These are phyloP conservation scores for Squalus acanthias DNA, from an alignment of 2,797 vertebrate genomes.

Conservation along the genomic window DNA sequence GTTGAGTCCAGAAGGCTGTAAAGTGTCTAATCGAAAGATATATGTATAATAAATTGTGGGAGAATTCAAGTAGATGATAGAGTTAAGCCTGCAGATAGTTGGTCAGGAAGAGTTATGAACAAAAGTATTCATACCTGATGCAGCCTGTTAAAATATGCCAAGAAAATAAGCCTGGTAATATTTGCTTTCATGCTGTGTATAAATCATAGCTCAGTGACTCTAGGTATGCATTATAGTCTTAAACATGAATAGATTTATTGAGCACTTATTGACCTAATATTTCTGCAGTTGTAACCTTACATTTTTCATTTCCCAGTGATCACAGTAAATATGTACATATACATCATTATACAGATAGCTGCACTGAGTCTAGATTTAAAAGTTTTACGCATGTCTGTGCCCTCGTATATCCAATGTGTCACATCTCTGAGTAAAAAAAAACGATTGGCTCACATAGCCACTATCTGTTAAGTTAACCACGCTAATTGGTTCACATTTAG, in stretches of 20 bases:
- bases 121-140: neutral
- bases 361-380: neutral
- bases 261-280: neutral
- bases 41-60: neutral
- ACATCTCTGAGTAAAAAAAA: neutral
- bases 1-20: too few species aligned
- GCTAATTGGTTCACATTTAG: neutral
- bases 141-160: neutral
- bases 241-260: neutral
- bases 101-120: neutral
- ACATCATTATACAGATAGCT: neutral
- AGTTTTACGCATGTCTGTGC: neutral
- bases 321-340: neutral
- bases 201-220: neutral
- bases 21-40: too few species aligned
- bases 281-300: neutral
- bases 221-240: neutral
- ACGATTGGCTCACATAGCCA: neutral
- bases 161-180: neutral
- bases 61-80: neutral
- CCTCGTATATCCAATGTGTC: neutral
- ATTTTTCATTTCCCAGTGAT: neutral
- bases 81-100: neutral
- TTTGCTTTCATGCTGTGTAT: neutral
- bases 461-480: neutral